Evolutionary conservation across 2,113 vertebrate genomes (phyloP), one percentile per base, ranked within the genome.

Genomic region (Bufo bufo): DNA sequence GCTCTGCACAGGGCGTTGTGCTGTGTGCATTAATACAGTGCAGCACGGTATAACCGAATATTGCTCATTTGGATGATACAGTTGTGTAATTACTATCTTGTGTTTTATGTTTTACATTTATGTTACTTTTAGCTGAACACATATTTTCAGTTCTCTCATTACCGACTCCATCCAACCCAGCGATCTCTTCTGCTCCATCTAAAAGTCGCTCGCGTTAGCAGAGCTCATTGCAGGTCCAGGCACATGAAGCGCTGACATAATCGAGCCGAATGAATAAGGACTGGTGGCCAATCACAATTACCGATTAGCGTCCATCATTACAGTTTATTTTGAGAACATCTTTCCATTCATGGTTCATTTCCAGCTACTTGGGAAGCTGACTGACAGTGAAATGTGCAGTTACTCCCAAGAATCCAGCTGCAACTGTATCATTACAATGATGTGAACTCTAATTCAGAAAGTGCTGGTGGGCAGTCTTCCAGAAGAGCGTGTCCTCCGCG

Each of bases 271-370:
- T 75, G 56, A 77, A 63, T 54, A 66, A 77, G 81, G 81, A 56
- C 43, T 63, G 56, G 86, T 82, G 49, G 58, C 71, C 69, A 82
- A 74, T 88, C 84, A 88, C 65, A 61, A 84, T 83, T 61, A 84
- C 49, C 72, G 71, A 88, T 88, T 84, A 78, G 61, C 52, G 78
- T 66, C 71, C 87, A 65, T 84, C 81, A 88, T 88, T 83, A 88
- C 58, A 52, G 87, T 88, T 88, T 88, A 84, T 88, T 88, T 88
- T 88, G 49, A 84, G 87, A 83, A 84, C 50, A 19, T 77, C 87
- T 84, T 82, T 43, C 54, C 43, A 83, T 88, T 83, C 43, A 61
- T 82, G 86, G 71, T 88, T 75, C 47, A 75, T 84, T 77, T 83
- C 50, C 87, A 77, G 81, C 72, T 88, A 77, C 65, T 84, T 77